These are phyloP conservation scores for Zele albiditarsus DNA, from an alignment of 2,888 invertebrate genomes.

Conservation along the genomic window DNA sequence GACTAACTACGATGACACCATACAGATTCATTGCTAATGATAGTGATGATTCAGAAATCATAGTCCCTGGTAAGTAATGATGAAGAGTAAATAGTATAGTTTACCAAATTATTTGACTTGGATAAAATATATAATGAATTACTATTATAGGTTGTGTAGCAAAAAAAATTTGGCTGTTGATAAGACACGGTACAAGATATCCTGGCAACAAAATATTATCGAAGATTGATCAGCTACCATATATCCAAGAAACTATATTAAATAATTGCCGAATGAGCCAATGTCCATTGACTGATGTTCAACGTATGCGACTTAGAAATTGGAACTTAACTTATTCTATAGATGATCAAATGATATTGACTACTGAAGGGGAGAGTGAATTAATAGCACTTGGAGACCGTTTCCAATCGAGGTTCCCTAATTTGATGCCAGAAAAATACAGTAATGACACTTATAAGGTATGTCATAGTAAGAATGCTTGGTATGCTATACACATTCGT, in stretches of 20 bases:
- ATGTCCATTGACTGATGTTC: slow-evolving; percentile 72
- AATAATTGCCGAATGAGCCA: slow-evolving; percentile 72
- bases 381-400: slow-evolving; percentile 82
- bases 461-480: too few relatives aligned
- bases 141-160: slow-evolving; percentile 77
- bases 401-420: slow-evolving; percentile 82
- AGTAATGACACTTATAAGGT: slow-evolving; percentile 77
- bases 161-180: slow-evolving; percentile 82
- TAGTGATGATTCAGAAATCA: slow-evolving; percentile 75
- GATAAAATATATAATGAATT: slow-evolving; percentile 62
- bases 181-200: slow-evolving; percentile 86
- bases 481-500: too few relatives aligned
- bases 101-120: slow-evolving; percentile 74
- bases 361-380: slow-evolving; percentile 84
- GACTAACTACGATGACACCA: slow-evolving; percentile 81
- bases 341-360: slow-evolving; percentile 77
- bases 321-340: slow-evolving; percentile 77
- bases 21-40: slow-evolving; percentile 80
- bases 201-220: slow-evolving; percentile 77
- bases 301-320: slow-evolving; percentile 73
- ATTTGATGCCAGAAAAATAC: slow-evolving; percentile 78
- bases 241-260: slow-evolving; percentile 76
- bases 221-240: slow-evolving; percentile 75
- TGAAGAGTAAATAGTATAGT: slow-evolving; percentile 62
- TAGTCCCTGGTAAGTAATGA: slow-evolving; percentile 76